These are phyloP conservation scores for Gopherus evgoodei DNA, from an alignment of 2,113 vertebrate genomes.

Conservation along the genomic window DNA sequence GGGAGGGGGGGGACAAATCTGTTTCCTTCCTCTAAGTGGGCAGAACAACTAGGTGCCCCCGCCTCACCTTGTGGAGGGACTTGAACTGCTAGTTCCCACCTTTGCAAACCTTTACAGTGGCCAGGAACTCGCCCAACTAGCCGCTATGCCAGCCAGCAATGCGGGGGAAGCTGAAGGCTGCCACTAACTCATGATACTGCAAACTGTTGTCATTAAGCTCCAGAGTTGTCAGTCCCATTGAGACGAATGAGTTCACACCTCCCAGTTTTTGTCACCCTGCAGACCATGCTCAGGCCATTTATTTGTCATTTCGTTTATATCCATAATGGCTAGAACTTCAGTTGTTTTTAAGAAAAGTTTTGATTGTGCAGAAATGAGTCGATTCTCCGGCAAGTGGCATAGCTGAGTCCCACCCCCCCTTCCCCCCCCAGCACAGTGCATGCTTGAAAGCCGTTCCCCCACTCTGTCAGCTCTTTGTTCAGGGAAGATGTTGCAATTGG, in stretches of 20 bases:
- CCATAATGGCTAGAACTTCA: neutral
- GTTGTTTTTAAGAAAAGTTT: neutral
- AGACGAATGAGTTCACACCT: neutral
- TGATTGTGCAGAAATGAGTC: neutral
- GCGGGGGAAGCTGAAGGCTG: neutral
- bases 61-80: rapidly evolving
- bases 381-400: neutral
- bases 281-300: neutral
- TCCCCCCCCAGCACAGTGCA: rapidly evolving
- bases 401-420: rapidly evolving
- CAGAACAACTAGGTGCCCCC: neutral
- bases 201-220: neutral
- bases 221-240: rapidly evolving
- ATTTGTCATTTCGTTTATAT: conserved; percentile 26
- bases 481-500: rapidly evolving
- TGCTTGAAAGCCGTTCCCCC: neutral
- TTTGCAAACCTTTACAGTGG: neutral
- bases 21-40: rapidly evolving
- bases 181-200: neutral
- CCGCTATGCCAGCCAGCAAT: neutral
- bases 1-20: neutral
- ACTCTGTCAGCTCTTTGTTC: neutral
- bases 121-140: neutral
- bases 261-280: neutral
- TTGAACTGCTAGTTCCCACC: neutral